These are phyloP conservation scores for Leucoraja ocellata DNA, from an alignment of 2,797 vertebrate species.

Conservation along the genomic window DNA sequence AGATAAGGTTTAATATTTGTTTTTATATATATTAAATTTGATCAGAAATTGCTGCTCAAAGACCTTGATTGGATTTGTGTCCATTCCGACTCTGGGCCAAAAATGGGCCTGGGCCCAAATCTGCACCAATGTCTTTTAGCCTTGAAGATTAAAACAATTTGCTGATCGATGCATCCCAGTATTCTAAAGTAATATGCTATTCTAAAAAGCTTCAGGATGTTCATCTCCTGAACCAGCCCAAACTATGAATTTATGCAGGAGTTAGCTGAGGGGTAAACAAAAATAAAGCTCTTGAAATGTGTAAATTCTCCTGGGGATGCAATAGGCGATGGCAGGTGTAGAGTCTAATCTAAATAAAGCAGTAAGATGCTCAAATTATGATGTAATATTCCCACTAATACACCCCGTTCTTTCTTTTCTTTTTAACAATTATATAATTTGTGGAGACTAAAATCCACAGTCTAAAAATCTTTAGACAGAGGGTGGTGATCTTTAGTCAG, in stretches of 20 bases:
- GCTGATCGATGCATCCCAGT: background rate
- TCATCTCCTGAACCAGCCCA: background rate
- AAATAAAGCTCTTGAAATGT: background rate
- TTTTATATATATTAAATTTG: too few species aligned
- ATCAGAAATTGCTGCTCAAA: background rate
- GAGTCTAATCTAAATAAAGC: background rate
- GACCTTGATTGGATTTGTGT: background rate
- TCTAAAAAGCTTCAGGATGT: background rate
- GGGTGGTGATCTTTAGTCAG: too few species aligned
- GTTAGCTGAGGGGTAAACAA: background rate
- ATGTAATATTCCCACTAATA: background rate
- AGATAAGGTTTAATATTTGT: background rate
- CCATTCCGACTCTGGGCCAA: background rate
- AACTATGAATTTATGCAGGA: background rate
- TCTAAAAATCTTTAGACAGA: background rate
- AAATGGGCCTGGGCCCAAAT: background rate
- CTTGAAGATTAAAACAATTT: background rate
- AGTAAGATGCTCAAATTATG: background rate
- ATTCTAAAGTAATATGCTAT: background rate
- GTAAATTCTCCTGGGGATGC: background rate
- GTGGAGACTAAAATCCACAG: background rate
- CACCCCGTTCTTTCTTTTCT: background rate
- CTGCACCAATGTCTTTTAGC: background rate
- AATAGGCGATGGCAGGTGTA: background rate
- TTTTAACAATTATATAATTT: background rate